Percentiles rank a stretch among this genome's conserved stretches.
These are phyloP conservation scores for Nowickia ferox DNA, from an alignment of 2,888 invertebrate genomes.

Conservation along the genomic window DNA sequence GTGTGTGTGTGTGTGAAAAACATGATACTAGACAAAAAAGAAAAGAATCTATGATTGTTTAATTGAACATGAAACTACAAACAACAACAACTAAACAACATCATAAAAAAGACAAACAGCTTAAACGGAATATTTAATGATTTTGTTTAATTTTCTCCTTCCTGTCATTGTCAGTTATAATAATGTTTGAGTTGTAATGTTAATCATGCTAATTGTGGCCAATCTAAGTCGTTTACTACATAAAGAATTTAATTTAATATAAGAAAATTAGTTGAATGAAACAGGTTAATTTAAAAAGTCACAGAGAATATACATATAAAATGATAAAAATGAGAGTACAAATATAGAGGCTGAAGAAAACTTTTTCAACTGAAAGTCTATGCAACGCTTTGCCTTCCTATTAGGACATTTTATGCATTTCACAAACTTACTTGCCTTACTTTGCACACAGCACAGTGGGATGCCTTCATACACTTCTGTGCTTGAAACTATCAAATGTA, in stretches of 20 bases:
- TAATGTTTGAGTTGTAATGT: neutral
- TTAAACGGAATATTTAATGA: conserved; percentile 44
- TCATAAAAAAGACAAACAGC: conserved; percentile 6
- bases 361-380: no score
- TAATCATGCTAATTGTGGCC: conserved; percentile 23
- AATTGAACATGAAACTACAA: conserved; percentile 52
- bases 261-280: neutral
- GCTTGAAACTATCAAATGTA: no score
- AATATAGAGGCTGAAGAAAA: no score
- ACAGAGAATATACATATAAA: neutral
- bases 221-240: neutral
- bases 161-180: neutral
- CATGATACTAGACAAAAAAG: neutral
- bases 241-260: neutral
- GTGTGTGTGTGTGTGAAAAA: conserved; percentile 6
- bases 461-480: no score
- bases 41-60: conserved; percentile 49
- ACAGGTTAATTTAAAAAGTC: neutral
- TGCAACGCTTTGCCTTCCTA: no score
- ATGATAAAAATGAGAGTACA: no score
- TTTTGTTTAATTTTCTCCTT: neutral
- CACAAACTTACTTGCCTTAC: no score
- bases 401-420: no score
- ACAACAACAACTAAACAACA: conserved; percentile 20
- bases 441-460: no score